These are phyloP conservation scores for Alitta virens DNA, from an alignment of 2,888 invertebrate species.

Conservation along the genomic window DNA sequence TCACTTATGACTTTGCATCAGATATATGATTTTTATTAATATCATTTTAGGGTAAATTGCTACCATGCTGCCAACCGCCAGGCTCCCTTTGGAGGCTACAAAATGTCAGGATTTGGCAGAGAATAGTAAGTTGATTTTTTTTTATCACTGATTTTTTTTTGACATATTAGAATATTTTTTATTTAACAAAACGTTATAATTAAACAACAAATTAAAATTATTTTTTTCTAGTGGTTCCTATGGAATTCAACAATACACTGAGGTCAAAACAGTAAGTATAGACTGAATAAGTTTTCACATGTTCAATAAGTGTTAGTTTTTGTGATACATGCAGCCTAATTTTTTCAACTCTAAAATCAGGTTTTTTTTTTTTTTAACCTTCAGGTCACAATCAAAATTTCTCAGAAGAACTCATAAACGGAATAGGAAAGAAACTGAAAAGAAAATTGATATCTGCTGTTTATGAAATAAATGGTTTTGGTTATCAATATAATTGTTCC, in stretches of 20 bases:
- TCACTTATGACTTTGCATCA: too few species aligned
- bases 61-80: slow-evolving; percentile 82
- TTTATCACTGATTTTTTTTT: too few species aligned
- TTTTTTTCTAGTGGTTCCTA: slow-evolving; percentile 59
- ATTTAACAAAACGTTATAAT: too few species aligned
- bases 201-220: not conserved
- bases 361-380: not conserved
- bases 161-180: too few species aligned
- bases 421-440: too few species aligned
- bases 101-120: slow-evolving; percentile 92
- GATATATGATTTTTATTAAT: too few species aligned
- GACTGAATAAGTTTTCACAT: too few species aligned
- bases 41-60: slow-evolving; percentile 91
- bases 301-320: too few species aligned
- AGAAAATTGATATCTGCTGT: too few species aligned
- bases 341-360: not conserved
- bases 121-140: slow-evolving; percentile 71
- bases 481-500: too few species aligned
- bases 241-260: slow-evolving; percentile 46
- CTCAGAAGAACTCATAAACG: not conserved
- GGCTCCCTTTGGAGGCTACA: slow-evolving; percentile 94
- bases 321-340: too few species aligned
- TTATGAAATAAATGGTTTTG: too few species aligned
- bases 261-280: slow-evolving; percentile 48
- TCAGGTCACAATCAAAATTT: not conserved